Evolutionary conservation across 2,888 invertebrate genomes (phyloP), one percentile per base, ranked within the genome.

Genomic region (Dendrolimus pini): DNA sequence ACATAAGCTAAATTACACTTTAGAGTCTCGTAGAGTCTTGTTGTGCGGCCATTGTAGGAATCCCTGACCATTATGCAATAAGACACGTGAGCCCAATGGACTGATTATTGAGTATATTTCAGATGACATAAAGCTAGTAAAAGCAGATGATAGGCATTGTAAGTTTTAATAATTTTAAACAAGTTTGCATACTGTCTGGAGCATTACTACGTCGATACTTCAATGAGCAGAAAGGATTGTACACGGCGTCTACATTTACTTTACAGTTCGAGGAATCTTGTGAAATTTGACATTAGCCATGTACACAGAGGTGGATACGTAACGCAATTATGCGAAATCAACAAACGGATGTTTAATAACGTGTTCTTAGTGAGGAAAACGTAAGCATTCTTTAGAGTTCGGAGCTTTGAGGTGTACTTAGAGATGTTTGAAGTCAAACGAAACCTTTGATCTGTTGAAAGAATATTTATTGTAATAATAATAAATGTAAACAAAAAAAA

Each of bases 231-330:
- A 65, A 65, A 61, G 57, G 13, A 65, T 64, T 62, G 62, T 56
- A 62, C 62, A 54, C 54, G 57, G 57, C 56, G 59, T 55, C 42
- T 57, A 61, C 52, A 64, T 47, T 60, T 60, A 61, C 60, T 67
- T 63, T 60, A 63, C 41, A 57, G 55, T 54, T 58, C 56, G 55
- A 59, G 53, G 60, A 57, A 47, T 47, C 12, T 2, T 47, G 47
- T 47, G 47, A 47, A 47, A 47, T 47, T 12, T 47, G 47, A 47
- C 47, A 47, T 47, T 47, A 47, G 9, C 47, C 47, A 47, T 47
- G 47, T 9, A 47, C 12, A 47, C 47, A 47, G 9, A 47, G 12
- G 3, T 47, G 2, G 7, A 47, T 47, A 10, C 12, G 47, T 47
- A 47, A 47, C 47, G 12, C 47, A 47, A 47, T 47, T 47, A 47